Evolutionary conservation across 2,113 vertebrate genomes (phyloP).

Genomic region (Microcebus tavaratra): DNA sequence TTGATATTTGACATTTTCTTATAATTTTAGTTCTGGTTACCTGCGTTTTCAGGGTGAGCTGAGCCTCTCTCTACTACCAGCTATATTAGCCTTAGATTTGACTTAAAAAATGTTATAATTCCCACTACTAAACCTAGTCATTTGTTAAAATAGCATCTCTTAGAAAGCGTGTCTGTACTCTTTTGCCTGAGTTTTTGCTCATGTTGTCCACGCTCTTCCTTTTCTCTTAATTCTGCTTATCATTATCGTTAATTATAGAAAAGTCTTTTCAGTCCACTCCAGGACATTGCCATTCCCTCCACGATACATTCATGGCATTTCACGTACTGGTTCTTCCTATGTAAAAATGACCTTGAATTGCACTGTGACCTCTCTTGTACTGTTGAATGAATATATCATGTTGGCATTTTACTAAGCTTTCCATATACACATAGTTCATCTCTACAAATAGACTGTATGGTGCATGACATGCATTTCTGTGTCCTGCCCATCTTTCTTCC

Average conservation of each 20-base stretch:
- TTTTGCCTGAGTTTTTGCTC: background rate
- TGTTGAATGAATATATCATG: background rate
- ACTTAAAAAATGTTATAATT: background rate
- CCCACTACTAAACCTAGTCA: background rate
- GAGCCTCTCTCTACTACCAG: background rate
- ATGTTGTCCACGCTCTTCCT: background rate
- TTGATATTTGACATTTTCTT: conserved; percentile 18
- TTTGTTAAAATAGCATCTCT: background rate
- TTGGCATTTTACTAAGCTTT: background rate
- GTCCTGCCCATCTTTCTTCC: background rate
- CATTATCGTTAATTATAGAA: background rate
- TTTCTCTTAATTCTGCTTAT: background rate
- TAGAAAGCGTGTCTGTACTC: background rate
- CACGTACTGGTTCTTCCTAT: background rate
- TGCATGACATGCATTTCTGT: background rate
- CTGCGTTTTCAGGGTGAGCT: background rate
- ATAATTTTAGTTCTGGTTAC: background rate
- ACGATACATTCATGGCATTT: background rate
- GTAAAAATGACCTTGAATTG: background rate
- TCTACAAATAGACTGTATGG: background rate
- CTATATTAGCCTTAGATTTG: background rate
- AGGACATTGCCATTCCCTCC: background rate
- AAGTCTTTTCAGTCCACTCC: background rate
- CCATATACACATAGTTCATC: background rate
- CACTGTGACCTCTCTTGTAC: background rate